These are phyloP conservation scores for Ceratoteleas bidentatus DNA, from an alignment of 1,140 invertebrate species.

Conservation along the genomic window DNA sequence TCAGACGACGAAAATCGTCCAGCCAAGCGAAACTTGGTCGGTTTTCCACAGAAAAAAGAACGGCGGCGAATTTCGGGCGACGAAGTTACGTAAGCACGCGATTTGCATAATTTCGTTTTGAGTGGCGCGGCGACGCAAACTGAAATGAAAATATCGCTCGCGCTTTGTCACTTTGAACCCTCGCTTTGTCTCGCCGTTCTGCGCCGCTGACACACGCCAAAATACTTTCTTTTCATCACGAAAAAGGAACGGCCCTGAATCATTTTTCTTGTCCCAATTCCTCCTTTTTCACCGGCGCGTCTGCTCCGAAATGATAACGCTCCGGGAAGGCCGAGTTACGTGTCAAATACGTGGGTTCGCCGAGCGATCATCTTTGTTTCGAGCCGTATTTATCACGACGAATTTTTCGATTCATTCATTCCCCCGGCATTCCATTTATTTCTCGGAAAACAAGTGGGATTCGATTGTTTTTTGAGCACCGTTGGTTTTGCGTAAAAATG, in stretches of 20 bases:
- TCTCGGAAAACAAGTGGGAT: no score
- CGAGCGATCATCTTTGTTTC: no score
- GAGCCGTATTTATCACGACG: no score
- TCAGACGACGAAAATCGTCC: no score
- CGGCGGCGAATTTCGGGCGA: no score
- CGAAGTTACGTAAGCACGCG: neutral
- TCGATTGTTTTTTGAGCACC: no score
- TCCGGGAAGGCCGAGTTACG: neutral
- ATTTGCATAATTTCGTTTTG: constrained; percentile 36
- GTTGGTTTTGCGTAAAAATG: no score
- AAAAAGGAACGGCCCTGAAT: constrained; percentile 13
- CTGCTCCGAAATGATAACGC: neutral
- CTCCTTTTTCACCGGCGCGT: neutral
- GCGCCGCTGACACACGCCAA: constrained; percentile 8
- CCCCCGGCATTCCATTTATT: no score
- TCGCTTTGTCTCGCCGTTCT: constrained; percentile 20
- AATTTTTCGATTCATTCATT: no score
- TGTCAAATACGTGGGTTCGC: no score
- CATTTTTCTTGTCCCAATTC: constrained; percentile 23
- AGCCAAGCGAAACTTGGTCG: no score
- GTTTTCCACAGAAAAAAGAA: no score
- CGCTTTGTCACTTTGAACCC: constrained; percentile 33
- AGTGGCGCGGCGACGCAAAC: constrained; percentile 6
- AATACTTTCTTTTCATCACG: constrained; percentile 22
- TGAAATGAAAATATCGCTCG: constrained; percentile 32